Evolutionary conservation across 2,113 vertebrate species (phyloP), one percentile per base, ranked within the genome.

Genomic region (Pseudopipra pipra): DNA sequence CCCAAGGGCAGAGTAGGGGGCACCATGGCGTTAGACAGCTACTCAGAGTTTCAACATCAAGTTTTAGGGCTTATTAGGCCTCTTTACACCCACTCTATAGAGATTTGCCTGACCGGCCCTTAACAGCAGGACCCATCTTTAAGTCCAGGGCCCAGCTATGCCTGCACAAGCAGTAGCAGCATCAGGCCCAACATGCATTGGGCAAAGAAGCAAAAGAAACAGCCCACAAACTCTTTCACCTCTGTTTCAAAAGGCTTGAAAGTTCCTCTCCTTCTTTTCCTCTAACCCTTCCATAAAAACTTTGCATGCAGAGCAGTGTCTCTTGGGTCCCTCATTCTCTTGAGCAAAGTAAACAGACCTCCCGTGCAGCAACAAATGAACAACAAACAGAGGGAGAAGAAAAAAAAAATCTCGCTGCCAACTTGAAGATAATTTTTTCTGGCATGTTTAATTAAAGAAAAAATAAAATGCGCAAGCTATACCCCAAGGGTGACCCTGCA

Each of bases 331-430:
- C 89, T 96, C 92, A 95, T 92, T 97, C 96, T 96, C 95, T 89
- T 93, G 82, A 88, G 93, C 92, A 95, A 92, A 96, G 96, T 93
- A 96, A 96, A 96, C 91, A 96, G 96, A 96, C 89, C 93, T 95
- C 93, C 91, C 35, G 35, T 95, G 70, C 82, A 87, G 91, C 1
- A 1, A 95, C 92, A 97, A 96, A 96, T 37, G 95, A 95, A 96
- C 94, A 97, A 96, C 91, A 95, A 79, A 92, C 44, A 39, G 72
- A 80, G 58, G 31, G 37, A 28, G 30, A 49, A 54, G 39, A 90
- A 43, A 75, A 49, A 46, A 71, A 95, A 96, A 24, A 47, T 35
- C 20, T 62, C 2, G 0, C 71, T 94, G 92, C 85, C 73, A 93
- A 83, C 62, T 91, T 25, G 1, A 77, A 81, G 49, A 37, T 14